These are phyloP conservation scores for Lycocerus yunnanus DNA, from an alignment of 2,888 invertebrate genomes.

Conservation along the genomic window DNA sequence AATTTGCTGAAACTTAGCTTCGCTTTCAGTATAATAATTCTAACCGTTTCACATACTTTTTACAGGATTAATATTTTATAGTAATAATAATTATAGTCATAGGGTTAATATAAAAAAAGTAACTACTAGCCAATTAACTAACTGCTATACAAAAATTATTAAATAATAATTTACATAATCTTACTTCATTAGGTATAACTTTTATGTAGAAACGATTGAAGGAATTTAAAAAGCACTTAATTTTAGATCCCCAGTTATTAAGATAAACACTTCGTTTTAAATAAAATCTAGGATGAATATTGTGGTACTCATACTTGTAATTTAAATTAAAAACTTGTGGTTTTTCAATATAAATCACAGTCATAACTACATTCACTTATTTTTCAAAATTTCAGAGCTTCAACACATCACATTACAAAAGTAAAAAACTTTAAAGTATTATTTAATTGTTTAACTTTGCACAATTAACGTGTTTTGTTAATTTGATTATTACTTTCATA, in stretches of 20 bases:
- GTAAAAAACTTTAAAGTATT: neutral
- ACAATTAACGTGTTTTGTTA: constrained; percentile 5
- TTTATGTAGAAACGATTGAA: constrained; percentile 40
- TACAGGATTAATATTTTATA: no score
- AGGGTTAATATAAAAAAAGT: no score
- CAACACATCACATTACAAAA: neutral
- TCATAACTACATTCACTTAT: constrained; percentile 33
- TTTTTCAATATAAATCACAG: constrained; percentile 34
- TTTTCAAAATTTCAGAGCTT: neutral
- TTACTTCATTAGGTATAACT: constrained; percentile 37
- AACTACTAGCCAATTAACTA: neutral
- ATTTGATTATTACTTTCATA: constrained; percentile 33
- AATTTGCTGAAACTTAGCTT: no score
- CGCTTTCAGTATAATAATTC: no score
- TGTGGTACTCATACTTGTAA: constrained; percentile 36
- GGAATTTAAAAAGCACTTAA: constrained; percentile 45
- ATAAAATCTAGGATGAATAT: constrained; percentile 47
- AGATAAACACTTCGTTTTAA: constrained; percentile 44
- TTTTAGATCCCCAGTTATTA: constrained; percentile 47
- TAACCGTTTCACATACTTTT: no score
- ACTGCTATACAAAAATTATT: neutral
- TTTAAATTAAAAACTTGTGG: constrained; percentile 18
- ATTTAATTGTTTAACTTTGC: neutral
- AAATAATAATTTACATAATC: constrained; percentile 18
- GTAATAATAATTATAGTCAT: no score